Evolutionary conservation across 1,140 invertebrate genomes (phyloP).

Genomic region (Pogonomyrmex barbatus): DNA sequence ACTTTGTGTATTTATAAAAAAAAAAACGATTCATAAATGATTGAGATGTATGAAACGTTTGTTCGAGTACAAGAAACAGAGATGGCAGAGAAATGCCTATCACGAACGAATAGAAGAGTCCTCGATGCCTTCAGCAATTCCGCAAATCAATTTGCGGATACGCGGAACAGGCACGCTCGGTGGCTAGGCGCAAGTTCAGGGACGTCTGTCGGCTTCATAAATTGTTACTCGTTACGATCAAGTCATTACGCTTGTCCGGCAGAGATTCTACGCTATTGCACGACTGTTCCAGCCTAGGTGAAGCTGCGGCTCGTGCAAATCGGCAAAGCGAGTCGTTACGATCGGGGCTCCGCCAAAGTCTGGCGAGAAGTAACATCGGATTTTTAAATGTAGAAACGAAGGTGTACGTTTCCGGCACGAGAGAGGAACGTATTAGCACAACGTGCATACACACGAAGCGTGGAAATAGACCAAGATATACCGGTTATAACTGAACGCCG

Average conservation of each 20-base stretch:
- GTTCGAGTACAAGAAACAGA: slow-evolving; percentile 9
- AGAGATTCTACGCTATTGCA: slow-evolving; percentile 40
- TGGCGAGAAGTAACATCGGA: not conserved
- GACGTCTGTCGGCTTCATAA: slow-evolving; percentile 39
- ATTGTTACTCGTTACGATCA: slow-evolving; percentile 55
- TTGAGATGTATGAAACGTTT: not conserved
- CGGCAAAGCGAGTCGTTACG: slow-evolving; percentile 12
- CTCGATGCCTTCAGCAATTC: slow-evolving; percentile 47
- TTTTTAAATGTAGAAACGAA: not conserved
- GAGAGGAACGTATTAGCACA: slow-evolving; percentile 13
- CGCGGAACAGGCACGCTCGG: slow-evolving; percentile 22
- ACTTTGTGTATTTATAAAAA: not conserved
- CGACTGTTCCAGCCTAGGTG: not conserved
- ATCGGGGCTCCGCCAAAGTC: not conserved
- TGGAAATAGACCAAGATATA: slow-evolving; percentile 19
- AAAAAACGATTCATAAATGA: slow-evolving; percentile 16
- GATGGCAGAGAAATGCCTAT: slow-evolving; percentile 32
- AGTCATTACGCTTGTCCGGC: slow-evolving; percentile 48
- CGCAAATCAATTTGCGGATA: slow-evolving; percentile 61
- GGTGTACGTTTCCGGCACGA: slow-evolving; percentile 35
- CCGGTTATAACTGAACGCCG: not conserved
- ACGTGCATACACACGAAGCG: not conserved
- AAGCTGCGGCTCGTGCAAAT: slow-evolving; percentile 30
- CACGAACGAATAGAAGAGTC: slow-evolving; percentile 44
- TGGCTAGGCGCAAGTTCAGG: slow-evolving; percentile 21